These are phyloP conservation scores for Cinclus cinclus DNA, from an alignment of 2,113 vertebrate genomes.

Conservation along the genomic window DNA sequence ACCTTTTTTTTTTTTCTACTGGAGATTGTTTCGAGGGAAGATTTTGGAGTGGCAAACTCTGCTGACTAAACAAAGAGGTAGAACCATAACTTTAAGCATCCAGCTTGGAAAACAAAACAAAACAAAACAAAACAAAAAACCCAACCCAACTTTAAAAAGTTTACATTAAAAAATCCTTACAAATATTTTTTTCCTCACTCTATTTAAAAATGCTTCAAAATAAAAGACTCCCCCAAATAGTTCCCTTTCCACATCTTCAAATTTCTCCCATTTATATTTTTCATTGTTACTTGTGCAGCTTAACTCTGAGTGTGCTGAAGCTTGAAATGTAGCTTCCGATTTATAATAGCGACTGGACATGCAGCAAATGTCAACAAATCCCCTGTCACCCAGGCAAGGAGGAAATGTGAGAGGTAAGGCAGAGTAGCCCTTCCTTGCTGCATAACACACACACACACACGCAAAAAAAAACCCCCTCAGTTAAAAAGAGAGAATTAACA, in stretches of 20 bases:
- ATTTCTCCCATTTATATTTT: constrained; percentile 63
- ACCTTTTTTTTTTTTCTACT: not conserved
- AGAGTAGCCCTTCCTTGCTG: constrained; percentile 30
- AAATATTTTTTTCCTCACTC: not conserved
- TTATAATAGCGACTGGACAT: constrained; percentile 73
- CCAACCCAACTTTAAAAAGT: not conserved
- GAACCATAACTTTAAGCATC: not conserved
- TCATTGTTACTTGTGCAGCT: constrained; percentile 59
- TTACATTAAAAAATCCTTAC: not conserved
- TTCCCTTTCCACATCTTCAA: constrained; percentile 33
- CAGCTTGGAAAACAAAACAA: not conserved
- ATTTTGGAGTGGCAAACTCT: not conserved
- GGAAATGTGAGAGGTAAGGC: constrained; percentile 67
- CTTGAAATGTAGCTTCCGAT: constrained; percentile 74
- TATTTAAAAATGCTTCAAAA: not conserved
- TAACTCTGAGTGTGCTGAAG: constrained; percentile 75
- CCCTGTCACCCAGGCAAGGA: constrained; percentile 57
- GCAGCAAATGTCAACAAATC: constrained; percentile 78
- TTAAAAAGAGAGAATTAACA: not conserved
- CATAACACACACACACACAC: not conserved
- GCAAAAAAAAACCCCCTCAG: not conserved
- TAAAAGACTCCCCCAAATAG: not conserved
- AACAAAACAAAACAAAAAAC: rapidly evolving
- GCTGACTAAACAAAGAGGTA: not conserved
- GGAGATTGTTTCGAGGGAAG: not conserved